Percentiles rank a stretch among this genome's conserved stretches.
Conservation (phyloP, 2,113 vertebrate genomes). For the Gymnogyps californianus region DNA sequence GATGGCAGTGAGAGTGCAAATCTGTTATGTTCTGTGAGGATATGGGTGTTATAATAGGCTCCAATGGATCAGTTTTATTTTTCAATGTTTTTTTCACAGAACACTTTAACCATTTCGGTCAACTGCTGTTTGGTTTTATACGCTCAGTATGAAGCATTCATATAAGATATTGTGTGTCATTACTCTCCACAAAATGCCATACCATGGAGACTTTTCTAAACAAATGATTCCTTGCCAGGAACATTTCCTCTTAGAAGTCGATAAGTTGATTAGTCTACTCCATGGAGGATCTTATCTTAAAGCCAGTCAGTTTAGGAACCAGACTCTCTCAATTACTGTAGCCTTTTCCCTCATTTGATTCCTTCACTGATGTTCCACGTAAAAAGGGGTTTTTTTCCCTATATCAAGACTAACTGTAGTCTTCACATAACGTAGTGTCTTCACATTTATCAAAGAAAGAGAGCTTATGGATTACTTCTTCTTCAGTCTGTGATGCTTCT, state of each 20-base stretch:
- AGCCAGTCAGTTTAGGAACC: neutral
- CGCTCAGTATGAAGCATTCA: neutral
- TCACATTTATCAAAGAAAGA: neutral
- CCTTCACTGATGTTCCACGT: neutral
- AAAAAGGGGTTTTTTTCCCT: neutral
- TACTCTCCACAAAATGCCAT: neutral
- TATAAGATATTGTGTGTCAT: neutral
- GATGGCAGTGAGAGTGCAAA: slow-evolving; percentile 51
- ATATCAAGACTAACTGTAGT: neutral
- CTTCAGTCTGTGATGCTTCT: neutral
- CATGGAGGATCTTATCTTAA: neutral
- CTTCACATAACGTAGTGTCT: too few relatives aligned
- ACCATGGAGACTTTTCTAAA: neutral
- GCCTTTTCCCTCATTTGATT: neutral
- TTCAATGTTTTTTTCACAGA: neutral
- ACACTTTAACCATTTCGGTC: slow-evolving; percentile 40
- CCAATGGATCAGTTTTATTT: slow-evolving; percentile 24
- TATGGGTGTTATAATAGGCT: slow-evolving; percentile 42
- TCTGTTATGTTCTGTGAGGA: slow-evolving; percentile 54
- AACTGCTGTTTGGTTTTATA: neutral
- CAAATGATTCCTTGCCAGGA: neutral
- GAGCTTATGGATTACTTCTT: neutral
- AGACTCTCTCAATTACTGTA: neutral
- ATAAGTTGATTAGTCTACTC: neutral
- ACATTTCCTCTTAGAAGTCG: neutral